Base-by-base conservation (phyloP, 2,797 vertebrate species). In the Galago senegalensis region DNA sequence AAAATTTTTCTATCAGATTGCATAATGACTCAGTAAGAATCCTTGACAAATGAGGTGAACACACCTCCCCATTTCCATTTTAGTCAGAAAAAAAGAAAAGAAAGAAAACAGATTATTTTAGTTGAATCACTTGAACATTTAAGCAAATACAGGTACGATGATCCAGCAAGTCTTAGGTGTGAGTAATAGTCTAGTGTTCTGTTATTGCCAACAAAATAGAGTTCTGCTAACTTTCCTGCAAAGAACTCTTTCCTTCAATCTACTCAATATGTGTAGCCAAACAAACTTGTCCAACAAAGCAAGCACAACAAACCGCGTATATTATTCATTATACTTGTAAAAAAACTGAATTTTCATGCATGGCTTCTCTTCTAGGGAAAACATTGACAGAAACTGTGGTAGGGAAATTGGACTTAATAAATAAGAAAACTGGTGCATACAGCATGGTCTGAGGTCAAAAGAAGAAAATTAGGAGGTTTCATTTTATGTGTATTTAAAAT, bases 151-250 rank as follows among this genome's bases (percentile, higher is more conserved):
- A 87, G 73, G 18, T 96, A 87, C 91, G 90, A 95, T 65, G 72
- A 75, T 46, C 16, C 91, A 77, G 91, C 60, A 97, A 96, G 58
- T 53, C 93, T 97, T 85, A 72, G 60, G 37, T 49, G 82, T 82
- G 75, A 97, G 92, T 94, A 96, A 92, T 73, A 5, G 40, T 95
- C 97, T 97, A 84, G 94, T 94, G 69, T 93, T 97, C 46, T 97
- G 93, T 98, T 96, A 94, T 87, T 94, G 63, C 91, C 93, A 95
- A 97, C 76, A 97, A 98, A 89, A 60, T 85, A 97, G 90, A 95
- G 94, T 97, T 97, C 94, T 98, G 93, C 96, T 98, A 97, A 97
- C 97, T 98, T 94, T 82, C 77, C 87, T 92, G 82, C 95, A 87
- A 87, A 81, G 89, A 97, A 87, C 13, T 96, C 83, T 76, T 95